A percentile compares a stretch with the other conserved stretches of the same genome.
phyloP scores from a whole-genome alignment of 2,888 invertebrate species.

The Macaria liturata region DNA sequence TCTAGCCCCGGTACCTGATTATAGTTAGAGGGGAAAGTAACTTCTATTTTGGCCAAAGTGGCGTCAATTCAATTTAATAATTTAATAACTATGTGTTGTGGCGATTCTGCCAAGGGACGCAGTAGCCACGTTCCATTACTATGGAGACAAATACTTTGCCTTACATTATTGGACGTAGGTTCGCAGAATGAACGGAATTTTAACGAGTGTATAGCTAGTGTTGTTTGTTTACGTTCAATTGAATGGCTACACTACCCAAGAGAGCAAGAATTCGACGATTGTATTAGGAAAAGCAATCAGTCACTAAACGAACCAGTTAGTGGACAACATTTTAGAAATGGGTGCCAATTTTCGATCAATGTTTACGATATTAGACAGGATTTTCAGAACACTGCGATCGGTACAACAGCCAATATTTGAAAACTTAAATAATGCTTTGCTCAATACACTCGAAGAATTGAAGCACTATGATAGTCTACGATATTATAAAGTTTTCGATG shows the following conservation, averaged over 20 bases:
- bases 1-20: background rate
- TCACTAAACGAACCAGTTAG: slow-evolving; percentile 7
- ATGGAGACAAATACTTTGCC: slow-evolving; percentile 13
- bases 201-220: slow-evolving; percentile 17
- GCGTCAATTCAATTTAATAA: slow-evolving; percentile 12
- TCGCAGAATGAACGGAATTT: slow-evolving; percentile 19
- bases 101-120: slow-evolving; percentile 9
- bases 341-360: background rate
- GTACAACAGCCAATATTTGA: too few relatives aligned
- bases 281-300: slow-evolving; percentile 13
- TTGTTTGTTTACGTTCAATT: slow-evolving; percentile 23
- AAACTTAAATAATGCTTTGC: too few relatives aligned
- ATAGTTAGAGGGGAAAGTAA: background rate
- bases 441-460: too few relatives aligned
- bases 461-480: background rate
- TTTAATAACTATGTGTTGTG: slow-evolving; percentile 13
- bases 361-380: too few relatives aligned
- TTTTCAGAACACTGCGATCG: too few relatives aligned
- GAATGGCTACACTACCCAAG: background rate
- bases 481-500: too few relatives aligned
- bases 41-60: slow-evolving; percentile 8
- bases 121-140: slow-evolving; percentile 18
- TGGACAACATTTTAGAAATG: background rate
- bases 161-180: slow-evolving; percentile 11
- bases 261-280: slow-evolving; percentile 5